Conservation (phyloP, 2,888 invertebrate genomes). For the Caenorhabditis plicata region DNA sequence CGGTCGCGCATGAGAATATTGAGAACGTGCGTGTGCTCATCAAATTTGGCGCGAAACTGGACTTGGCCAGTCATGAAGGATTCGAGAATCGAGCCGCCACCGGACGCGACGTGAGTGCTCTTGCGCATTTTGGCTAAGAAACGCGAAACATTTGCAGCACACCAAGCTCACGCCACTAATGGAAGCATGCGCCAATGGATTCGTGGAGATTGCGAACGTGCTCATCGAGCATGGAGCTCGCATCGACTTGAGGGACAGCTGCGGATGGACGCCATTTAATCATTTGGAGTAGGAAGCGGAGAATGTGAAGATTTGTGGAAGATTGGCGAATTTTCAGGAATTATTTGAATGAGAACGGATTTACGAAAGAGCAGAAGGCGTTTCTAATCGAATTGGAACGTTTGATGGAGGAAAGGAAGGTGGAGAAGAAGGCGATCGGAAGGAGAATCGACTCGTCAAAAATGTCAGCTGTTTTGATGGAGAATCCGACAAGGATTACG, state of each 20-base stretch:
- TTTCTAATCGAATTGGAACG: constrained; percentile 7
- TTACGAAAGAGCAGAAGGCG: background rate
- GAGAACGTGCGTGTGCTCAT: constrained; percentile 34
- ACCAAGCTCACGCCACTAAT: constrained; percentile 42
- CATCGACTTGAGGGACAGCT: constrained; percentile 26
- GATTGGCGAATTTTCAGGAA: constrained; percentile 4
- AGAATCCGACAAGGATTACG: background rate
- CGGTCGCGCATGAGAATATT: constrained; percentile 27
- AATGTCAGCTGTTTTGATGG: background rate
- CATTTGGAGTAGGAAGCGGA: constrained; percentile 16
- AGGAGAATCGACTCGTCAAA: background rate
- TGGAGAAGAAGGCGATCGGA: background rate
- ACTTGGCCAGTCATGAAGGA: constrained; percentile 9
- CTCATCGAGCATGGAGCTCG: constrained; percentile 21
- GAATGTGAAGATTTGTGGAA: background rate
- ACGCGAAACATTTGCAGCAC: constrained; percentile 1
- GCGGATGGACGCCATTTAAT: constrained; percentile 37
- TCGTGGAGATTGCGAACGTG: constrained; percentile 27
- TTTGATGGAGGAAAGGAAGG: background rate
- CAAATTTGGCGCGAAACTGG: constrained; percentile 34
- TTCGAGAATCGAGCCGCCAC: constrained; percentile 2
- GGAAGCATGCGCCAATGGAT: constrained; percentile 45
- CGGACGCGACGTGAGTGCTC: background rate
- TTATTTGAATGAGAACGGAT: constrained; percentile 5
- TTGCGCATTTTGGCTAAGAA: background rate